Base-by-base conservation (phyloP, 2,797 vertebrate species). In the Sebastes trivittatus region DNA sequence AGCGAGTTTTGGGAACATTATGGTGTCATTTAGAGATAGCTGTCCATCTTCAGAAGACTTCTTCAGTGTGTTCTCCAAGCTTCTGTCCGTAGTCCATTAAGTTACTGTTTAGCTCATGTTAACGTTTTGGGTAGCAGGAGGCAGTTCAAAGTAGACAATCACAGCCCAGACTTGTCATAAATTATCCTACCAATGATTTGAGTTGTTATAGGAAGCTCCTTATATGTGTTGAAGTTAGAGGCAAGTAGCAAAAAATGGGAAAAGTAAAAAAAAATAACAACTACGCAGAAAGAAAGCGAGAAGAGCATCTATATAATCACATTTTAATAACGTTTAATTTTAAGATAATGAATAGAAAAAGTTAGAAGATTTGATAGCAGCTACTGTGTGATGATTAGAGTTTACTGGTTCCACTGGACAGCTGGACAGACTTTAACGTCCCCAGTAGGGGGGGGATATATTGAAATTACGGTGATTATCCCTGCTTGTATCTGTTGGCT, bases 401-500 rank as follows among this genome's bases (percentile, higher is more conserved):
- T 7, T 7, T 3, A 54, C 52, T 38, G 29, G 56, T 68, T 66
- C n/a, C 49, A 54, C 61, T 56, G 46, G 20, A 36, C 30, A 75
- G 64, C 73, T 56, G 75, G 66, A 64, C 29, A 56, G 61, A 56
- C 78, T 56, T 65, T 25, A 22, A 66, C 6, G 16, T 65, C 36
- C 61, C 38, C 36, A 30, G 63, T 73, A 80, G 63, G 38, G 25
- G 34, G 52, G 59, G 49, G 68, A 38, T 30, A 54, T 46, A 8
- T 65, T 86, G 29, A 82, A 90, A 84, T 74, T 54, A 74, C 30
- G 46, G 67, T 49, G 82, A 77, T 84, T 69, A 81, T 83, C 60
- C 78, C 4, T 65, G 60, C 75, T 86, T 87, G 87, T 89, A 58
- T 89, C 78, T 85, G 71, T 82, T 90, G 87, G 90, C 75, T 83